Evolutionary conservation across 1,140 invertebrate genomes (phyloP), one percentile per base, ranked within the genome.

Genomic region (Patella vulgata): DNA sequence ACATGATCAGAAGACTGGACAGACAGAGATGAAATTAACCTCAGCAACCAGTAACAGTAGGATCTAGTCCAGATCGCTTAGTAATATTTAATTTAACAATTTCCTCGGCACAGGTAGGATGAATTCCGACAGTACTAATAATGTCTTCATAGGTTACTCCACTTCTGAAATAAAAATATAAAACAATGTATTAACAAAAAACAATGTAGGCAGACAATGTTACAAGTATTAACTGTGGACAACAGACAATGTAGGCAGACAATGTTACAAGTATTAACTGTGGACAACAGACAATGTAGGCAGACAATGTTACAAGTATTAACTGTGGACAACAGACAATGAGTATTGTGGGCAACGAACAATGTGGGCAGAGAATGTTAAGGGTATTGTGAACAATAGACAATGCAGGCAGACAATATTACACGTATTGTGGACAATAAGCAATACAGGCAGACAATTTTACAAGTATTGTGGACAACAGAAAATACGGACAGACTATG

Each of bases 31-130:
- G 31, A 46, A 33, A 55, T 86, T 89, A 89, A 87, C 88, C 87
- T 88, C 88, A 89, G 87, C 88, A 89, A 58, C 86, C 86, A 12
- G 85, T 82, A 57, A 85, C 80, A 3, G 69, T 63, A 14, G 86
- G 80, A 53, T 82, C 82, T 33, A 78, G 64, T 3, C 88, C 88
- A 43, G 87, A 88, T 19, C 85, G 66, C 75, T 89, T 89, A 0
- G 87, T 87, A 19, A 88, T 83, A 19, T 78, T 77, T 58, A 89
- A 58, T 56, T 87, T 89, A 3, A 88, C 89, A 60, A 89, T 84
- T 50, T 86, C 94, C 86, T 98, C 95, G 17, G 96, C 93, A 70
- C 90, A 89, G 0, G 96, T 98, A 17, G 96, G 96, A 88, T 99
- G 96, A 78, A 98, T 98, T 44, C 96, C 96, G 66, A 98, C 92